Evolutionary conservation across 2,888 invertebrate species (phyloP), one percentile per base, ranked within the genome.

Genomic region (Tetanocera ferruginea): DNA sequence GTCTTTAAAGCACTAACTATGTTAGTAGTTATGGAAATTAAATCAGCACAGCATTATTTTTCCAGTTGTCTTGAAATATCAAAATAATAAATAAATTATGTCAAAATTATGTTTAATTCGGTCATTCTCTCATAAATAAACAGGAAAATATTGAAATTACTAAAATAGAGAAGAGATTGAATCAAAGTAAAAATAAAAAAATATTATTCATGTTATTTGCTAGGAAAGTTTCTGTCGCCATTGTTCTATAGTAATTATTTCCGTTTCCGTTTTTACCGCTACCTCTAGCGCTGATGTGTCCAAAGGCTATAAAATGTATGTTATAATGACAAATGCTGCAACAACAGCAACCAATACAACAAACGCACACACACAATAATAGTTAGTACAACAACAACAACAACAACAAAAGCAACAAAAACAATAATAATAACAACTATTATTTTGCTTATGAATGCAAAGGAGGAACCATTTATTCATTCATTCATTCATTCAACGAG

Each of bases 161-260:
- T 31, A 5, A 52, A 70, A 70, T 23, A 70, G 25, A 9, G n/a
- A 19, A 28, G 28, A 28, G 52, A 51, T 28, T 25, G 28, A 23
- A 23, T 11, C 14, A 52, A 17, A 19, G 55, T 19, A 34, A 31
- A 17, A 28, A 14, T n/a, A 52, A 2, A 23, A 57, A 72, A 34
- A 55, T 71, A 66, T 25, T n/a, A n/a, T 23, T 17, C 17, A 49
- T 49, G 14, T 8, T 62, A 73, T 73, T 74, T 66, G 64, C 31
- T 52, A 19, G 31, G 64, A n/a, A 66, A 64, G 23, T 51, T 74
- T 64, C 19, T 23, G 66, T 74, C 74, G 74, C 55, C 75, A 66
- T 75, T 75, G 75, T 75, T 74, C 52, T 66, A 55, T 34, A 55
- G 49, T 67, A 67, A 75, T 75, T 67, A 75, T 75, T 75, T 75